These are phyloP conservation scores for Echiichthys vipera DNA, from an alignment of 2,797 vertebrate genomes.

Conservation along the genomic window DNA sequence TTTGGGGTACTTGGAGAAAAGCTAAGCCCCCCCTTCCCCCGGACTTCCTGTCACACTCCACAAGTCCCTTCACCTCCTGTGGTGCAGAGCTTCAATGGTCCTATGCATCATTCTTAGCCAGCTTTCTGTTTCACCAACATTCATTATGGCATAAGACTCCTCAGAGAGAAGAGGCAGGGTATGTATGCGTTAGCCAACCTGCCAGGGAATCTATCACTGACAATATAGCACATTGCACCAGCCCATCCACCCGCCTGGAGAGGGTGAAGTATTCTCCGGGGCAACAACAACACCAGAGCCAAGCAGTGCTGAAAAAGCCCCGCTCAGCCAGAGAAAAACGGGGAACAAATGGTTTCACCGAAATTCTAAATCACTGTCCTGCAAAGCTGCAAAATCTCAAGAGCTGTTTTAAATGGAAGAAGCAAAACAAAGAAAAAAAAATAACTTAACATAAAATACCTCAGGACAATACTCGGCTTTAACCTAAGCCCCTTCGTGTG, in stretches of 20 bases:
- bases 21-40: conserved; percentile 56
- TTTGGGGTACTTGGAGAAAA: conserved; percentile 56
- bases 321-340: conserved; percentile 14
- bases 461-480: conserved; percentile 62
- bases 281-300: conserved; percentile 54
- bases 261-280: conserved; percentile 62
- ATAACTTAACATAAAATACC: conserved; percentile 55
- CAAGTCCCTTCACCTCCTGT: conserved; percentile 66
- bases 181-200: conserved; percentile 65
- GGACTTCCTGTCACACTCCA: conserved; percentile 72
- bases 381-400: conserved; percentile 16
- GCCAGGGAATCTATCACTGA: conserved; percentile 76
- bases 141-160: conserved; percentile 69
- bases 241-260: conserved; percentile 47
- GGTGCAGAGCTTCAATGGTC: conserved; percentile 65
- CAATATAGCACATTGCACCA: conserved; percentile 77
- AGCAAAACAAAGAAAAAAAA: conserved; percentile 37
- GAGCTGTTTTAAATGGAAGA: conserved; percentile 11
- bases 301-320: conserved; percentile 45
- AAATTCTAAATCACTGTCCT: conserved; percentile 18
- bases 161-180: conserved; percentile 64
- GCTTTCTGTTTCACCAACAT: conserved; percentile 63
- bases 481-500: conserved; percentile 66
- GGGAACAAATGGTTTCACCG: conserved; percentile 10
- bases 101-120: conserved; percentile 73